phyloP scores from a whole-genome alignment of 2,888 invertebrate species.

The Linyphia triangularis region DNA sequence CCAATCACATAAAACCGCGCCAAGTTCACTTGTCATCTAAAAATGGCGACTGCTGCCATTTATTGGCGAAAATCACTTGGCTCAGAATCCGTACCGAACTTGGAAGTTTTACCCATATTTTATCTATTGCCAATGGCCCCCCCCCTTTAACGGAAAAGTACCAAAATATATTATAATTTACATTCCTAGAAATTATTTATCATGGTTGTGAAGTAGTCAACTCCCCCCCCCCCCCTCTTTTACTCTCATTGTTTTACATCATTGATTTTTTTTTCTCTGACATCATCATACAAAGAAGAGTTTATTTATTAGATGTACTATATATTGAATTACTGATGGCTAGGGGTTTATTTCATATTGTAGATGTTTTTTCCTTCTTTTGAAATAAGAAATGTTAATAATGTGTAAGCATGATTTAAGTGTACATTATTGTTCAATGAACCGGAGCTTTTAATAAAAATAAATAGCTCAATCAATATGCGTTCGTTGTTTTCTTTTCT shows the following conservation, averaged over 20 bases:
- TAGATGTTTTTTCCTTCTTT: not conserved
- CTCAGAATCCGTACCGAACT: too few species aligned
- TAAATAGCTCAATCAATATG: not conserved
- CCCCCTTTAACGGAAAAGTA: not conserved
- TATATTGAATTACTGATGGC: not conserved
- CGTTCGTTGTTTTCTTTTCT: not conserved
- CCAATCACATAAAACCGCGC: too few species aligned
- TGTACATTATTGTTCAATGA: constrained; percentile 5
- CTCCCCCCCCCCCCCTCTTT: too few species aligned
- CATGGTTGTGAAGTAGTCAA: not conserved
- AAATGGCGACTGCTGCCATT: too few species aligned
- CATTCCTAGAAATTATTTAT: not conserved
- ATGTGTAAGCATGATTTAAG: constrained; percentile 1
- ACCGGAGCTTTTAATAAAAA: constrained; percentile 19
- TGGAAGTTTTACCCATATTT: too few species aligned
- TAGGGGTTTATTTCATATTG: not conserved
- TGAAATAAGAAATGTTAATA: not conserved
- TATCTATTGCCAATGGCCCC: too few species aligned
- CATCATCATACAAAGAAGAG: not conserved
- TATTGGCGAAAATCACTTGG: too few species aligned
- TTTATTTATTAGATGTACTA: not conserved
- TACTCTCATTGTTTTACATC: not conserved
- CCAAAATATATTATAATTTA: not conserved
- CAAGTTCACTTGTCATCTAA: too few species aligned
- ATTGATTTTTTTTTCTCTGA: not conserved